Percentiles rank a stretch among this genome's conserved stretches.
These are phyloP conservation scores for Paratilapia polleni DNA, from an alignment of 2,113 vertebrate genomes.

Conservation along the genomic window DNA sequence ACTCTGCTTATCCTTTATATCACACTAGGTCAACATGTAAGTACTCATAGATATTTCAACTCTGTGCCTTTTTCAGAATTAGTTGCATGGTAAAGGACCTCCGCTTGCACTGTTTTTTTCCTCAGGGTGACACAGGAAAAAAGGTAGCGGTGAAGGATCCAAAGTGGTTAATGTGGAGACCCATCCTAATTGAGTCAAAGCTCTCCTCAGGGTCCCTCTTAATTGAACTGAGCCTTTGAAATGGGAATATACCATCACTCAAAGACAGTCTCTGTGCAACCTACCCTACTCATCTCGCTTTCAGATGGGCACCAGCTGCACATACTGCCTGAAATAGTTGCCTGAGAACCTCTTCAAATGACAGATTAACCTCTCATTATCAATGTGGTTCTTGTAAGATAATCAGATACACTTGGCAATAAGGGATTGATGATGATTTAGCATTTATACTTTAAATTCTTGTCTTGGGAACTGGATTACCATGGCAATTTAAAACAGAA, in stretches of 20 bases:
- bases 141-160: constrained; percentile 37
- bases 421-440: not conserved
- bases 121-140: constrained; percentile 5
- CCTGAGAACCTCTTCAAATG: constrained; percentile 25
- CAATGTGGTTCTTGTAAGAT: not conserved
- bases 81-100: not conserved
- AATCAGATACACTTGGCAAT: not conserved
- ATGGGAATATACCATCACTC: constrained; percentile 70
- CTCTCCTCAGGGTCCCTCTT: constrained; percentile 67
- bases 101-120: not conserved
- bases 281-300: constrained; percentile 25
- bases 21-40: not conserved
- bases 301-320: constrained; percentile 29
- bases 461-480: not conserved
- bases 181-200: constrained; percentile 71
- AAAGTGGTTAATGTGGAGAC: constrained; percentile 69
- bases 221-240: constrained; percentile 72
- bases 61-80: not conserved
- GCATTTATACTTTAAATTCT: not conserved
- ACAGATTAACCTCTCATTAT: constrained; percentile 32
- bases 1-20: not conserved
- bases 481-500: not conserved
- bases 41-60: not conserved
- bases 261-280: constrained; percentile 53
- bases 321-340: constrained; percentile 23